These are phyloP conservation scores for Steinernema scapterisci DNA, from an alignment of 2,888 invertebrate species.

Conservation along the genomic window DNA sequence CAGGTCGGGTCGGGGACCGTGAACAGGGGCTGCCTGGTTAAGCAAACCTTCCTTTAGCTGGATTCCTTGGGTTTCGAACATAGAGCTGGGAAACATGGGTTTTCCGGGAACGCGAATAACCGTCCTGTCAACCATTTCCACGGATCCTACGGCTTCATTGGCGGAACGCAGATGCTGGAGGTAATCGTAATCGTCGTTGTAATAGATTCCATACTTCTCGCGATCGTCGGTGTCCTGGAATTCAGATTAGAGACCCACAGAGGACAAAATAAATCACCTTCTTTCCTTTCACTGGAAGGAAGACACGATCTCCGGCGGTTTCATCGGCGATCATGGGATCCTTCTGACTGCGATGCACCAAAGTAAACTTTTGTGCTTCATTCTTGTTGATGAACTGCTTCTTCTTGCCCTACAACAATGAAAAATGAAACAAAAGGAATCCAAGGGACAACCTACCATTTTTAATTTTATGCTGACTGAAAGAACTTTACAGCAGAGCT, in stretches of 20 bases:
- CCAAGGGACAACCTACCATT: constrained; percentile 1
- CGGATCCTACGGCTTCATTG: background rate
- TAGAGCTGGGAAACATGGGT: constrained; percentile 81
- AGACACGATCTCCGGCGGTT: constrained; percentile 83
- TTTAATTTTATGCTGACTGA: background rate
- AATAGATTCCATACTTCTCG: constrained; percentile 86
- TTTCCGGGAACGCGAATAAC: constrained; percentile 38
- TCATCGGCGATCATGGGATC: constrained; percentile 85
- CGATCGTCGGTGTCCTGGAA: constrained; percentile 70
- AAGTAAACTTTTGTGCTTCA: constrained; percentile 81
- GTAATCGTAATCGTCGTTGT: constrained; percentile 93
- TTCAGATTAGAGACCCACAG: background rate
- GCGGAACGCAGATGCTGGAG: constrained; percentile 82
- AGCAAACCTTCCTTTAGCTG: constrained; percentile 82
- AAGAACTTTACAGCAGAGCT: background rate
- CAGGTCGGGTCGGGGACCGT: constrained; percentile 72
- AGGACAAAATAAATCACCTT: constrained; percentile 31
- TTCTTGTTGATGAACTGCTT: constrained; percentile 83
- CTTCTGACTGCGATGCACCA: constrained; percentile 84
- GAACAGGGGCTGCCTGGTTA: constrained; percentile 79
- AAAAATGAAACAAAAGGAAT: constrained; percentile 25
- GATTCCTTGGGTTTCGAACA: constrained; percentile 80
- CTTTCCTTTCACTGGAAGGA: constrained; percentile 68
- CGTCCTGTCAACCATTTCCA: constrained; percentile 38
- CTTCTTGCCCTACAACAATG: constrained; percentile 39